Evolutionary conservation across 2,888 invertebrate species (phyloP).

Genomic region (Ennomos fuscantarius): DNA sequence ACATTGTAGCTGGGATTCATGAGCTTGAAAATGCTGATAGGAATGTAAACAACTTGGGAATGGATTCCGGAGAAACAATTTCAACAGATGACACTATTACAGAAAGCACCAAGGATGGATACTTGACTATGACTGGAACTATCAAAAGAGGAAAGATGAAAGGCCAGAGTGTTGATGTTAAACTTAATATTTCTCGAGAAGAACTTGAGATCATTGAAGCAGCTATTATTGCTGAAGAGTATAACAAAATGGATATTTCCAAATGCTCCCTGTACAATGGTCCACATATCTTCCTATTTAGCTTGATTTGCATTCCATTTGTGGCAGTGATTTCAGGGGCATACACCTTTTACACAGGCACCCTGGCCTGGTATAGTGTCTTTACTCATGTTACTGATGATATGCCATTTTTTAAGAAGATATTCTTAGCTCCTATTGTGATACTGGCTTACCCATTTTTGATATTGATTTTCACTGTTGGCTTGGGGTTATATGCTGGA

Average conservation of each 20-base stretch:
- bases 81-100: constrained; percentile 85
- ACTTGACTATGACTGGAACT: constrained; percentile 89
- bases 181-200: constrained; percentile 89
- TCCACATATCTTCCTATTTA: constrained; percentile 87
- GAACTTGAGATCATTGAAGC: constrained; percentile 89
- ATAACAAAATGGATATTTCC: constrained; percentile 83
- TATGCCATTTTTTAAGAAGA: constrained; percentile 85
- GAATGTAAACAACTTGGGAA: constrained; percentile 69
- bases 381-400: constrained; percentile 89
- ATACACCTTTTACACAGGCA: constrained; percentile 91
- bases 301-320: constrained; percentile 87
- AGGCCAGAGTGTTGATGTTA: constrained; percentile 89
- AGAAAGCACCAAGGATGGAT: constrained; percentile 82
- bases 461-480: constrained; percentile 87
- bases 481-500: constrained; percentile 88
- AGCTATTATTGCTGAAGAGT: constrained; percentile 84
- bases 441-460: constrained; percentile 89
- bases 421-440: constrained; percentile 87
- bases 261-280: constrained; percentile 86
- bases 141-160: constrained; percentile 90
- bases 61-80: constrained; percentile 79
- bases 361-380: constrained; percentile 91
- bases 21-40: constrained; percentile 72
- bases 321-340: constrained; percentile 86
- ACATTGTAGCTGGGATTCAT: constrained; percentile 84